Percentiles rank a stretch among this genome's conserved stretches.
Conservation (phyloP, 2,113 vertebrate genomes). For the Phrynocephalus versicolor region DNA sequence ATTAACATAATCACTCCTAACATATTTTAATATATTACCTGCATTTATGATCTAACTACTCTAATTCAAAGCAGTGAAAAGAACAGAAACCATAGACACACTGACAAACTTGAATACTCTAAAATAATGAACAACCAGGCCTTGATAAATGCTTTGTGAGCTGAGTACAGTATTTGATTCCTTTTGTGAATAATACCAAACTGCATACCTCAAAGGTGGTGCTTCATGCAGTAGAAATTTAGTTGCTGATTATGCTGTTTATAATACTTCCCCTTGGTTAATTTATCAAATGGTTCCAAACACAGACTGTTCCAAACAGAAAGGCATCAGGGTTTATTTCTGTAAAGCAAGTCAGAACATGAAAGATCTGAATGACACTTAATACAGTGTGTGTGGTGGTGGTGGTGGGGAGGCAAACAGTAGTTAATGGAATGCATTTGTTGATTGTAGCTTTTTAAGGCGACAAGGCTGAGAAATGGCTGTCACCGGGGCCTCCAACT, state of each 20-base stretch:
- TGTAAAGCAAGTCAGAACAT: background rate
- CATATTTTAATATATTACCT: constrained; percentile 19
- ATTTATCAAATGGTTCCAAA: constrained; percentile 30
- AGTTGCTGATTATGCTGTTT: constrained; percentile 9
- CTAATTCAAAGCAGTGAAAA: constrained; percentile 22
- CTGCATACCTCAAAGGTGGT: constrained; percentile 1
- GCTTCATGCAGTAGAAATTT: constrained; percentile 16
- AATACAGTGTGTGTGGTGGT: constrained; percentile 13
- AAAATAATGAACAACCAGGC: background rate
- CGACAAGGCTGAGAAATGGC: background rate
- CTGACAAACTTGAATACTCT: background rate
- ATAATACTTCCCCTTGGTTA: constrained; percentile 19
- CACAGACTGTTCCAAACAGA: constrained; percentile 11
- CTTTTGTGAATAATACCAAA: constrained; percentile 13
- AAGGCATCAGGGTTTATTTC: constrained; percentile 19
- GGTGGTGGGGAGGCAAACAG: background rate
- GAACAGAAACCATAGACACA: constrained; percentile 10
- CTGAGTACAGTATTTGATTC: background rate
- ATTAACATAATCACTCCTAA: constrained; percentile 28
- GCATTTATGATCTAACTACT: constrained; percentile 18
- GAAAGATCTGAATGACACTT: constrained; percentile 12
- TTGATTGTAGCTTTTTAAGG: constrained; percentile 21
- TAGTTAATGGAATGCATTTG: constrained; percentile 18
- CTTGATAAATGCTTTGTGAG: constrained; percentile 33
- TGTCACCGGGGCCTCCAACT: background rate